Evolutionary conservation across 1,140 invertebrate species (phyloP).

Genomic region (Paralvinella palmiformis): DNA sequence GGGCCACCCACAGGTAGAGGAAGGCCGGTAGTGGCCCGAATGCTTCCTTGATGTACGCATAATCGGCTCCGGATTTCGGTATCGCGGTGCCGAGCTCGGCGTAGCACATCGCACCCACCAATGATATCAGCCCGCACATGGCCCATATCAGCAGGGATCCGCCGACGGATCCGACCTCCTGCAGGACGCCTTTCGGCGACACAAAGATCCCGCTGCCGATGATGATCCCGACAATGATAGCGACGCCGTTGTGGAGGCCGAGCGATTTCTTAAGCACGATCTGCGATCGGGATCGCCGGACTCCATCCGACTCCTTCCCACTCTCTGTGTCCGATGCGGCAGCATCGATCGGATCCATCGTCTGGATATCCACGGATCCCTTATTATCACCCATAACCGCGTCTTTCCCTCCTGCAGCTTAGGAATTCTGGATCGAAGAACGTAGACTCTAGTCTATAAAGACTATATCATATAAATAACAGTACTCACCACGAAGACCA

Average conservation of each 20-base stretch:
- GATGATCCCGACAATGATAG: constrained; percentile 49
- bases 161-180: constrained; percentile 69
- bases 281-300: no score
- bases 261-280: constrained; percentile 23
- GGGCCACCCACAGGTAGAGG: constrained; percentile 57
- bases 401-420: no score
- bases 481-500: no score
- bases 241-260: constrained; percentile 42
- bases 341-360: no score
- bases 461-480: no score
- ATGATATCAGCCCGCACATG: constrained; percentile 63
- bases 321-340: no score
- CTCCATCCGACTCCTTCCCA: no score
- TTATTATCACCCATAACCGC: no score
- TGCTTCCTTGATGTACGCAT: constrained; percentile 89
- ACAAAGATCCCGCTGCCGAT: constrained; percentile 89
- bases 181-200: constrained; percentile 82
- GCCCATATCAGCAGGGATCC: constrained; percentile 73
- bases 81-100: constrained; percentile 92
- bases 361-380: no score
- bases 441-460: no score
- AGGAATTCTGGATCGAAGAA: no score
- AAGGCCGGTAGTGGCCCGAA: constrained; percentile 84
- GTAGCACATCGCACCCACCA: constrained; percentile 90
- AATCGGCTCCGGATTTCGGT: constrained; percentile 92